Evolutionary conservation across 2,888 invertebrate species (phyloP), one percentile per base, ranked within the genome.

Genomic region (Alloplasta piceator): DNA sequence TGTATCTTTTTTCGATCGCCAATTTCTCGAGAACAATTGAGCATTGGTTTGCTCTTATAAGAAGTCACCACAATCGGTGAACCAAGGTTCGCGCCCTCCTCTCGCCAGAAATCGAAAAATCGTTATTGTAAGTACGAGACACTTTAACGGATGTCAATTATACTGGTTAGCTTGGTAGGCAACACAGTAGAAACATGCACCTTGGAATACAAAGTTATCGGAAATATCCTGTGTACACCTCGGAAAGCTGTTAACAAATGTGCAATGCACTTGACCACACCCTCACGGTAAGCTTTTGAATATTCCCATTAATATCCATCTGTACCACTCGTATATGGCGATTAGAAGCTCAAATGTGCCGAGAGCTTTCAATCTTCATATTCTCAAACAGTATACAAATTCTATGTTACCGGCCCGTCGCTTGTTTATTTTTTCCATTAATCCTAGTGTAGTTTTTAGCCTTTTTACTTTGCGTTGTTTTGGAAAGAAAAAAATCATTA

Each of bases 141-240:
- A 72, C 58, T 64, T 74, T 80, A 76, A 80, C 72, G 14, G 46
- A 68, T 76, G 61, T 55, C 43, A 77, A 73, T 68, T 86, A 85
- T 88, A 82, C 86, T 92, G 89, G 85, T 85, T 87, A 93, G 92
- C 88, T 86, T 92, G 85, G 86, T 92, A 87, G 93, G 93, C 87
- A 89, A 90, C 86, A 89, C 89, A 76, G 87, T 91, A 87, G 92
- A 93, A 87, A 91, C 85, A 82, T 90, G 89, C 85, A 89, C 89
- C 78, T 88, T 92, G 88, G 89, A 91, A 85, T 92, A 91, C 87
- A 91, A 90, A 86, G 87, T 92, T 84, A 84, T 92, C 83, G 93
- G 93, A 84, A 92, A 92, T 85, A 88, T 88, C 80, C 83, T 89
- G 58, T 84, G 52, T 84, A 86, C 68, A 75, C 85, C 84, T 48